phyloP scores from a whole-genome alignment of 2,888 invertebrate species.

The Andrena bucephala region DNA sequence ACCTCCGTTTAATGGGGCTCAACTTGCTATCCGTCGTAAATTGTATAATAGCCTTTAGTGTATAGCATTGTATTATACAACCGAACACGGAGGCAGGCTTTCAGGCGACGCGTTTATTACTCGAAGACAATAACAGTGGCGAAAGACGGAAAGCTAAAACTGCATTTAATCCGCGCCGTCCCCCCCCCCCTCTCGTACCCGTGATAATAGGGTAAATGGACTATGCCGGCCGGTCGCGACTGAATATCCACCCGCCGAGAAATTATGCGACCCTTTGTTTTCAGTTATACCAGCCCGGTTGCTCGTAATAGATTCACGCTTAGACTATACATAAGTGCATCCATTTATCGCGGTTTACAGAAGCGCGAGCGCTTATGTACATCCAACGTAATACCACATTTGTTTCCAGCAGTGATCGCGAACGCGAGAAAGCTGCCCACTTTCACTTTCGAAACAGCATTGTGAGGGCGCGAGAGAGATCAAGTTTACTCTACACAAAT shows the following conservation, averaged over 20 bases:
- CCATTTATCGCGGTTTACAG: constrained; percentile 50
- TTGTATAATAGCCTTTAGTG: too few species aligned
- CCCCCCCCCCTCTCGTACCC: background rate
- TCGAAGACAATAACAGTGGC: constrained; percentile 50
- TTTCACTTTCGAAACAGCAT: too few species aligned
- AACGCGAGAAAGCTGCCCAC: too few species aligned
- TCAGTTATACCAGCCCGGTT: constrained; percentile 46
- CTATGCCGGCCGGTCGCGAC: background rate
- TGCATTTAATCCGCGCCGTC: constrained; percentile 39
- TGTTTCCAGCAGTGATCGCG: background rate
- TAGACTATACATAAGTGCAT: constrained; percentile 47
- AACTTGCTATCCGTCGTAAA: too few species aligned
- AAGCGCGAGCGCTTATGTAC: constrained; percentile 2
- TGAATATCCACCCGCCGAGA: constrained; percentile 31
- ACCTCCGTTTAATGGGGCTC: too few species aligned
- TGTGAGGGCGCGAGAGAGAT: too few species aligned
- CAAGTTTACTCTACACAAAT: too few species aligned
- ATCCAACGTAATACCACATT: background rate
- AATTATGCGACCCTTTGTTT: constrained; percentile 58
- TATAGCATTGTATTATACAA: background rate
- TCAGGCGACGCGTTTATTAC: constrained; percentile 21
- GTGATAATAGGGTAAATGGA: constrained; percentile 41
- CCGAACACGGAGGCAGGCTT: background rate
- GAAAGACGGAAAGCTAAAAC: constrained; percentile 19
- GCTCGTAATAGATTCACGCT: constrained; percentile 49